Evolutionary conservation across 2,113 vertebrate genomes (phyloP), one percentile per base, ranked within the genome.

Genomic region (Lethenteron camtschaticum): DNA sequence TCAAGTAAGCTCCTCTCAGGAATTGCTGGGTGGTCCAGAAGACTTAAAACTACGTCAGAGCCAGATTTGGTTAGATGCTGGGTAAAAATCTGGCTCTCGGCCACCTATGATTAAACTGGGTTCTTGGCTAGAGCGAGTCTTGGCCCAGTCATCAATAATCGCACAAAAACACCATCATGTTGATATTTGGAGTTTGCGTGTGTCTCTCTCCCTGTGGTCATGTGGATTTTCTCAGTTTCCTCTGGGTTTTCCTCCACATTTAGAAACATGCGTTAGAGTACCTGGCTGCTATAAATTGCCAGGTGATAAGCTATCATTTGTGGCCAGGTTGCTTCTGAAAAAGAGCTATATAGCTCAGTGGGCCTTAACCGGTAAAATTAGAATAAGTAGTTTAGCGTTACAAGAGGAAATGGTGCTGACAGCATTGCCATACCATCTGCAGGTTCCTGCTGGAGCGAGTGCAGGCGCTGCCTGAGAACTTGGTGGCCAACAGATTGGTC

Each of bases 391-490:
- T 41, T 41, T 41, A 41, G 41, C 41, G 41, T 41, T 41, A 7
- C 41, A 41, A 7, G 41, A 41, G 41, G 41, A 7, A 41, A 41
- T 41, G 41, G 41, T 41, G 41, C 41, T 41, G 4, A 41, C 41
- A 41, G 41, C 41, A 7, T 41, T 41, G 41, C 41, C 41, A 69
- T 73, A 9, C 78, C 71, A 75, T 70, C 63, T 41, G 6, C 77
- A 99, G 94, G 73, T 95, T 94, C 78, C 82, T 99, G 71, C 78
- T 90, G 72, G 89, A 94, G 78, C 78, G 85, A 73, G 85, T 96
- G 74, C 84, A 89, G 69, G 81, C 78, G 71, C 81, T 99, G 73
- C 86, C 90, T 41, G 87, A 95, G 75, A 85, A 90, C 68, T 77
- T 96, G 70, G 83, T 90, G 58, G 92, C 87, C 1, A 77, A 83